Conservation (phyloP, 2,888 invertebrate genomes). For the Notodonta ziczac region DNA sequence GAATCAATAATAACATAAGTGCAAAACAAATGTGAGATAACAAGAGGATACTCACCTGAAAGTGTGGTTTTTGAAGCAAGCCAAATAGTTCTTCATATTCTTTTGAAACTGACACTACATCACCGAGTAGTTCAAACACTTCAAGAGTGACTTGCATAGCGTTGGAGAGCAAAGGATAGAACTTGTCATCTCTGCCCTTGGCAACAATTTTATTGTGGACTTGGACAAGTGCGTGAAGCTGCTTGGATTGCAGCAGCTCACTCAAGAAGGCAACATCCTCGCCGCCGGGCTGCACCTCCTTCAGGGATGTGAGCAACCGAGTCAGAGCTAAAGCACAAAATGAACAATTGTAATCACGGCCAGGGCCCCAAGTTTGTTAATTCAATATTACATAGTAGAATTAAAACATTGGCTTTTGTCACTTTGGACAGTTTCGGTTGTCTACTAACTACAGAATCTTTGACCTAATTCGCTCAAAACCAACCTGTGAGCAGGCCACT, state of each 20-base stretch:
- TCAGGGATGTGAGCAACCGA: constrained; percentile 91
- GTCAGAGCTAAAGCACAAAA: constrained; percentile 87
- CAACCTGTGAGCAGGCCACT: too few species aligned
- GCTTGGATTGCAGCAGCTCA: constrained; percentile 93
- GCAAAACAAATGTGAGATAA: not conserved
- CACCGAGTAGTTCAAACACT: constrained; percentile 90
- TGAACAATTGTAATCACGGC: not conserved
- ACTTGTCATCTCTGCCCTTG: constrained; percentile 93
- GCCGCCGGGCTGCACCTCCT: constrained; percentile 91
- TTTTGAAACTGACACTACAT: constrained; percentile 87
- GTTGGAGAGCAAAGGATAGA: constrained; percentile 93
- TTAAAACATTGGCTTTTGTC: too few species aligned
- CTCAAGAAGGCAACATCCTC: constrained; percentile 94
- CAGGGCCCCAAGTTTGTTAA: too few species aligned
- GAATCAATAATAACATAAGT: too few species aligned
- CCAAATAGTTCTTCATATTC: constrained; percentile 92
- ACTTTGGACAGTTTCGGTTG: too few species aligned
- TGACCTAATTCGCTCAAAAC: too few species aligned
- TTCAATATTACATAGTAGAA: too few species aligned
- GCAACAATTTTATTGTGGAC: constrained; percentile 95
- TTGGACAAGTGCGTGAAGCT: constrained; percentile 94
- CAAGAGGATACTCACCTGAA: constrained; percentile 86
- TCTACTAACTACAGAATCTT: too few species aligned
- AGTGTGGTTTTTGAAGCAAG: constrained; percentile 92
- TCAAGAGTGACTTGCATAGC: constrained; percentile 93